Evolutionary conservation across 2,888 invertebrate genomes (phyloP).

Genomic region (Thyatira batis): DNA sequence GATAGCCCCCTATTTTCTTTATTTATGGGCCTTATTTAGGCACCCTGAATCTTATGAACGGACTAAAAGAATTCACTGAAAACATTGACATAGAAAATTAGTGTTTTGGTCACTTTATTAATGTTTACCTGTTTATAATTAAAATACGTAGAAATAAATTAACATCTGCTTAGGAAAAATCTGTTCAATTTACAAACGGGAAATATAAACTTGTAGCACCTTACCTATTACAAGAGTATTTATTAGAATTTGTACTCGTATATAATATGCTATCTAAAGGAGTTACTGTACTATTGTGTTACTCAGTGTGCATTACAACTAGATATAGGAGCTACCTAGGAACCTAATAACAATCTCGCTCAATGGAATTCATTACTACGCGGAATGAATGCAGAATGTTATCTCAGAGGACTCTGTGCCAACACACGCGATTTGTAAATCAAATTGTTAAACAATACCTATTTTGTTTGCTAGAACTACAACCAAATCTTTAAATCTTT

Average conservation of each 20-base stretch:
- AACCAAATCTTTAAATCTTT: no score
- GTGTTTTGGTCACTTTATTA: no score
- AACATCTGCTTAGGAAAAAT: no score
- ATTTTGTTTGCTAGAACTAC: neutral
- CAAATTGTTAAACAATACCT: neutral
- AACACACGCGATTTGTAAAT: constrained; percentile 1
- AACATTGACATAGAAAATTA: no score
- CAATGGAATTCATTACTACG: neutral
- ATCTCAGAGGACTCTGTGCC: neutral
- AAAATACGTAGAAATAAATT: no score
- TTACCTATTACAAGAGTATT: neutral
- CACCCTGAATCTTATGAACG: no score
- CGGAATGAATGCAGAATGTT: constrained; percentile 1
- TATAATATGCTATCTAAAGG: no score
- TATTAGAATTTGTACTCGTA: no score
- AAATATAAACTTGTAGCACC: neutral
- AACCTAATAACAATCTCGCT: constrained; percentile 1
- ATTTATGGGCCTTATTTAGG: no score
- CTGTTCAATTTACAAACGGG: neutral
- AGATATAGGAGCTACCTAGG: neutral
- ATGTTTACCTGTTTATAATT: neutral
- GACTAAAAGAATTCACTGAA: no score
- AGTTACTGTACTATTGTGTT: no score
- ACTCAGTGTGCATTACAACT: neutral
- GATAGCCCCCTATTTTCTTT: no score